Base-by-base conservation (phyloP, 2,888 invertebrate species). In the Serrognathus titanus region DNA sequence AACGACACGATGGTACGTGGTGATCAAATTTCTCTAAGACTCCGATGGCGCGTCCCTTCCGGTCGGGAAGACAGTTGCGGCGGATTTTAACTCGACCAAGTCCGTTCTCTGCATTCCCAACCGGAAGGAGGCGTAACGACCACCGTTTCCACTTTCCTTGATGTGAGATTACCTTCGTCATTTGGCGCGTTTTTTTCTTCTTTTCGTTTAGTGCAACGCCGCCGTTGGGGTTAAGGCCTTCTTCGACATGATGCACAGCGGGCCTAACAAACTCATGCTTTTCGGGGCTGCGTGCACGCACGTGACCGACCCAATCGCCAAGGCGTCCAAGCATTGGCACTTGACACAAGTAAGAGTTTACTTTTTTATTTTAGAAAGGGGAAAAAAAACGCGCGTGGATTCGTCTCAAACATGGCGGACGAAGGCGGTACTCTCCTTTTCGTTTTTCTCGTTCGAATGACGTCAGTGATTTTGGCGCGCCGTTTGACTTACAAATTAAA, bases 241-340 rank as follows among this genome's bases (percentile, higher is more conserved):
- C 79, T 95, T 96, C 78, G 95, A 95, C 78, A 94, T 94, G 93
- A 94, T 96, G 92, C 92, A 93, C 81, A 90, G 90, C 60, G 90
- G 90, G 0, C 94, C 94, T 0, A 89, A 90, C 74, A 96, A 96
- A 79, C 82, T 97, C 68, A 94, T 97, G 90, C 81, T 97, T 66
- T 97, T 97, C 71, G 97, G 97, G 1, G 97, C 94, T 3, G 95
- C 96, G 3, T 97, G 97, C 77, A 95, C 95, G 0, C 91, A 93
- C 73, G 97, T 97, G 66, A 97, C 97, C 0, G 96, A 97, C 76
- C 96, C 97, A 41, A 94, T 97, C 63, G 97, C 97, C 7, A 95
- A 97, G 78, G 95, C 96, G 4, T 93, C 95, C 53, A 94, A 94
- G 71, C 96, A 95, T 76, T 99, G 97, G 96, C 92, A 95, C 73